Evolutionary conservation across 2,888 invertebrate genomes (phyloP).

Genomic region (Ferdinandea cuprea): DNA sequence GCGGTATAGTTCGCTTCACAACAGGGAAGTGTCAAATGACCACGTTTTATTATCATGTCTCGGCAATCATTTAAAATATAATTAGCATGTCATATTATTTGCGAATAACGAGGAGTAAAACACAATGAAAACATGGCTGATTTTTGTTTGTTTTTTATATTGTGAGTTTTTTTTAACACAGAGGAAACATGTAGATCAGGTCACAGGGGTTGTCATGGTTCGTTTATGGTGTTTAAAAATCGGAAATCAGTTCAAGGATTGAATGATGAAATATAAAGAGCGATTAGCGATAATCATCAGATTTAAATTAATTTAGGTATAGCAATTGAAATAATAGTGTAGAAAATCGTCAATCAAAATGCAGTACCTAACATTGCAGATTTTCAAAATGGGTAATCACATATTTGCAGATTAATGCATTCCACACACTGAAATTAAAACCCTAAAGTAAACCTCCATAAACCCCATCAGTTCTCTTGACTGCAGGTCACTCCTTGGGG

Average conservation of each 20-base stretch:
- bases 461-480: too few species aligned
- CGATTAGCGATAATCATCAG: slow-evolving; percentile 27
- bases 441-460: too few species aligned
- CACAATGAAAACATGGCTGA: slow-evolving; percentile 71
- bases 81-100: slow-evolving; percentile 74
- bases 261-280: slow-evolving; percentile 50
- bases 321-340: too few species aligned
- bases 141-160: slow-evolving; percentile 17
- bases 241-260: slow-evolving; percentile 40
- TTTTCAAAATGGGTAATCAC: too few species aligned
- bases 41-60: slow-evolving; percentile 65
- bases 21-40: slow-evolving; percentile 66
- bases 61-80: slow-evolving; percentile 69
- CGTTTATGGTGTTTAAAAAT: slow-evolving; percentile 4
- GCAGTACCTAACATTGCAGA: too few species aligned
- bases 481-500: too few species aligned
- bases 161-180: slow-evolving; percentile 2
- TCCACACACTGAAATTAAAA: too few species aligned
- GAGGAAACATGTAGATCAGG: slow-evolving; percentile 29
- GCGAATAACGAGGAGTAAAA: slow-evolving; percentile 73
- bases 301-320: slow-evolving; percentile 5
- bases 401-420: too few species aligned
- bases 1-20: slow-evolving; percentile 31
- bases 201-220: slow-evolving; percentile 24
- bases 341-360: too few species aligned